A percentile compares a stretch with the other conserved stretches of the same genome.
These are phyloP conservation scores for Myrmecobius fasciatus DNA, from an alignment of 2,113 vertebrate species.

Conservation along the genomic window DNA sequence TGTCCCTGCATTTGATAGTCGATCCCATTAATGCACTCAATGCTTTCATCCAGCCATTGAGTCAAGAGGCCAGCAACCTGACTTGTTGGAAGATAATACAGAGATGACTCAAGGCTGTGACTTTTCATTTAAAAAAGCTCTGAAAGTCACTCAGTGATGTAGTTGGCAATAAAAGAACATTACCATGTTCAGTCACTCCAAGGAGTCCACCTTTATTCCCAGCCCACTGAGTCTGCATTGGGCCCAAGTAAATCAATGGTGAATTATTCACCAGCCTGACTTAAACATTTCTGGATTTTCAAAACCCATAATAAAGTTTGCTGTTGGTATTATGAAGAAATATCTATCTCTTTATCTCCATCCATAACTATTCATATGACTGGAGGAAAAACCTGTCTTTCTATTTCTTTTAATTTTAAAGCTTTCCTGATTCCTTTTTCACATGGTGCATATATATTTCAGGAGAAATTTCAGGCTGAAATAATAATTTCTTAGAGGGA, in stretches of 20 bases:
- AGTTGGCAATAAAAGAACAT: slow-evolving; percentile 65
- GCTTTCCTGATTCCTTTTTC: slow-evolving; percentile 71
- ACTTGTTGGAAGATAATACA: not conserved
- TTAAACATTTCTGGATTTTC: slow-evolving; percentile 50
- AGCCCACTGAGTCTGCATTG: not conserved
- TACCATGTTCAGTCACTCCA: slow-evolving; percentile 23
- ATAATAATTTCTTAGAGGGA: slow-evolving; percentile 71
- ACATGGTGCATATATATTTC: slow-evolving; percentile 67
- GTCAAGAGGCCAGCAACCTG: slow-evolving; percentile 29
- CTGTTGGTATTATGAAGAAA: slow-evolving; percentile 69
- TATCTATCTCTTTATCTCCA: slow-evolving; percentile 68
- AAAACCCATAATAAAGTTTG: slow-evolving; percentile 65
- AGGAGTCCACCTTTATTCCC: slow-evolving; percentile 45
- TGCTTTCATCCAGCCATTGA: not conserved
- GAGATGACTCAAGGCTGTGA: slow-evolving; percentile 10
- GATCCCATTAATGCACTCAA: not conserved
- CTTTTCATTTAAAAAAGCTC: slow-evolving; percentile 70
- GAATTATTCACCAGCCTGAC: slow-evolving; percentile 63
- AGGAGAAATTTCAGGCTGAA: slow-evolving; percentile 73
- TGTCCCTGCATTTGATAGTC: not conserved
- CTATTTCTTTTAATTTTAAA: slow-evolving; percentile 76
- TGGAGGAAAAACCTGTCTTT: slow-evolving; percentile 60
- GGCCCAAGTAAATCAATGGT: slow-evolving; percentile 62
- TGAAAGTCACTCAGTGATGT: slow-evolving; percentile 55
- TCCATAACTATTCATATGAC: slow-evolving; percentile 63